These are phyloP conservation scores for Anser brachyrhynchus DNA, from an alignment of 2,113 vertebrate species.

Conservation along the genomic window DNA sequence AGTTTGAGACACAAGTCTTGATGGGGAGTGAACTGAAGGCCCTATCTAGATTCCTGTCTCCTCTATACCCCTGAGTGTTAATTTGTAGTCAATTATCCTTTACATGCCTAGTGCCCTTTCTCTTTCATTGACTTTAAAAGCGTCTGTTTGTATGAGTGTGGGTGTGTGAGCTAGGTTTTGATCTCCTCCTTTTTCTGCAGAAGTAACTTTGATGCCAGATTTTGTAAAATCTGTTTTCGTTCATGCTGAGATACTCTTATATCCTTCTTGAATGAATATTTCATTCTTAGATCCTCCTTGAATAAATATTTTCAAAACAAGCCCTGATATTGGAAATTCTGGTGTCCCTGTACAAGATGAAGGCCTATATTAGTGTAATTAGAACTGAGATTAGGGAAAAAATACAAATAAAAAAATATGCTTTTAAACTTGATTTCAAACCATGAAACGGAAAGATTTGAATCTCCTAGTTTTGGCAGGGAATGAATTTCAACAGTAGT, in stretches of 20 bases:
- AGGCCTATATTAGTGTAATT: conserved; percentile 40
- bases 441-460: conserved; percentile 27
- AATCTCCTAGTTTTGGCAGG: conserved; percentile 44
- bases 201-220: conserved; percentile 49
- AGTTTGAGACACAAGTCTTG: fast-evolving
- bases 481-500: not conserved
- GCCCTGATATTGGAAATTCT: conserved; percentile 26
- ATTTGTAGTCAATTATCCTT: conserved; percentile 38
- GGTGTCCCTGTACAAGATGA: not conserved
- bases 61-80: not conserved
- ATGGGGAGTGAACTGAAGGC: not conserved
- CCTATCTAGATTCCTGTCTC: not conserved
- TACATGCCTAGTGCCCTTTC: not conserved
- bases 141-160: not conserved
- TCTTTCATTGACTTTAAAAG: conserved; percentile 3
- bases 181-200: conserved; percentile 34
- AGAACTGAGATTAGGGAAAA: conserved; percentile 42
- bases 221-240: conserved; percentile 45
- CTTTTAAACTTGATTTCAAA: conserved; percentile 52
- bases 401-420: not conserved
- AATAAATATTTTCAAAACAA: conserved; percentile 45
- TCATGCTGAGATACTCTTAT: not conserved
- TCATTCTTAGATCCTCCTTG: not conserved
- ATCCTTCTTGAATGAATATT: not conserved
- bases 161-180: conserved; percentile 31